Evolutionary conservation across 2,113 vertebrate genomes (phyloP).

Genomic region (Lathamus discolor): DNA sequence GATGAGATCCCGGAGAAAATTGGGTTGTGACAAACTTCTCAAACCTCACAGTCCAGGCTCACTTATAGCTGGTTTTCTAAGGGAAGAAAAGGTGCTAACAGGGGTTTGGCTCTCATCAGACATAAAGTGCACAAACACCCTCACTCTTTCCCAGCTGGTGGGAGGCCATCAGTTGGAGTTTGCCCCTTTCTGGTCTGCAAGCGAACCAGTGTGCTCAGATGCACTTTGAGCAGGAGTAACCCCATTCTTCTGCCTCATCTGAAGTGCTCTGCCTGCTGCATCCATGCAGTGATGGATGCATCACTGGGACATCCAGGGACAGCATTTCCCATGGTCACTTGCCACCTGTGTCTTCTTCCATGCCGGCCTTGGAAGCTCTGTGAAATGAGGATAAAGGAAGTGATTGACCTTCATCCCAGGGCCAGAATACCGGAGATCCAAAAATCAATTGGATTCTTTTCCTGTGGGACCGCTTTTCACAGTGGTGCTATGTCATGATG

Average conservation of each 20-base stretch:
- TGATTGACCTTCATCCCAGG: not conserved
- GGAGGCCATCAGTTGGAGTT: not conserved
- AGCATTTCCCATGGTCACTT: not conserved
- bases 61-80: not conserved
- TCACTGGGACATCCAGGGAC: too few species aligned
- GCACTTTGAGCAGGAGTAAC: not conserved
- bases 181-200: not conserved
- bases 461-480: not conserved
- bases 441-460: not conserved
- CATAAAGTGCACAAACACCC: not conserved
- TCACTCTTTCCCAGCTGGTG: not conserved
- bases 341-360: not conserved
- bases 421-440: not conserved
- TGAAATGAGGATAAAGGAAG: not conserved
- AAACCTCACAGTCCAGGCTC: not conserved
- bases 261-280: rapidly evolving
- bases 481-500: rapidly evolving
- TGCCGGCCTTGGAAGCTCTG: not conserved
- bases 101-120: not conserved
- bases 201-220: not conserved
- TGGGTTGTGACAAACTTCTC: not conserved
- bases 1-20: not conserved
- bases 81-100: not conserved
- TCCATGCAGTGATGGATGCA: rapidly evolving
- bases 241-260: not conserved